phyloP scores from a whole-genome alignment of 2,888 invertebrate genomes.

The Pristionchus arcanus region DNA sequence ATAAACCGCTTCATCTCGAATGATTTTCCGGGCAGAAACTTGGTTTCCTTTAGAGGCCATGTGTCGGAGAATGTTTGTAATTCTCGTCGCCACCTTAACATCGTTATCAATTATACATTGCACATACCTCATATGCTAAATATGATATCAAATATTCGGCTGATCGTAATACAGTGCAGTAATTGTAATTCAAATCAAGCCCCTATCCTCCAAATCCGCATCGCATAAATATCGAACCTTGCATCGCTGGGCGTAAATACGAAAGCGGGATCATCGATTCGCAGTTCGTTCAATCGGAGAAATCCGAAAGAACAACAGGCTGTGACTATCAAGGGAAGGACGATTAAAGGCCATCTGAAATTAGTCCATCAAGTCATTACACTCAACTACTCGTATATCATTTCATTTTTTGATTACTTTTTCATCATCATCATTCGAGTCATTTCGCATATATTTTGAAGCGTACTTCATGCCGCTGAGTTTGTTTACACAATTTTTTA shows the following conservation, averaged over 20 bases:
- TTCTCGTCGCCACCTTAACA: constrained; percentile 74
- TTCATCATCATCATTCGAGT: too few relatives aligned
- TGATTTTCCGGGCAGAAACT: constrained; percentile 78
- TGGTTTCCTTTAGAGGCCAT: constrained; percentile 78
- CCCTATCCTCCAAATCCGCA: not conserved
- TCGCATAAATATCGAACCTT: constrained; percentile 61
- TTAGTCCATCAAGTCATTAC: not conserved
- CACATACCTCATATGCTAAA: too few relatives aligned
- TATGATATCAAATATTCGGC: too few relatives aligned
- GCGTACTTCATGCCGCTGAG: too few relatives aligned
- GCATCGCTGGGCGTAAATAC: constrained; percentile 78
- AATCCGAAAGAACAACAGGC: constrained; percentile 70
- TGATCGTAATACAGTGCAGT: too few relatives aligned
- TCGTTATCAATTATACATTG: too few relatives aligned
- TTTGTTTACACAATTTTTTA: not conserved
- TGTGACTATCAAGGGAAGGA: constrained; percentile 72
- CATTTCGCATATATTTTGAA: too few relatives aligned
- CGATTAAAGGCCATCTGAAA: constrained; percentile 72
- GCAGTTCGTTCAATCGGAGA: constrained; percentile 70
- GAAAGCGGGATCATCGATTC: constrained; percentile 77
- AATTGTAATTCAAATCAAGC: not conserved
- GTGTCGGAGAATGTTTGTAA: constrained; percentile 74
- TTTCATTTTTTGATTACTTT: not conserved
- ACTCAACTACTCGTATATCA: not conserved
- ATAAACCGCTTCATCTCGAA: constrained; percentile 78